Evolutionary conservation across 2,888 invertebrate species (phyloP), one percentile per base, ranked within the genome.

Genomic region (Aricia artaxerxes): DNA sequence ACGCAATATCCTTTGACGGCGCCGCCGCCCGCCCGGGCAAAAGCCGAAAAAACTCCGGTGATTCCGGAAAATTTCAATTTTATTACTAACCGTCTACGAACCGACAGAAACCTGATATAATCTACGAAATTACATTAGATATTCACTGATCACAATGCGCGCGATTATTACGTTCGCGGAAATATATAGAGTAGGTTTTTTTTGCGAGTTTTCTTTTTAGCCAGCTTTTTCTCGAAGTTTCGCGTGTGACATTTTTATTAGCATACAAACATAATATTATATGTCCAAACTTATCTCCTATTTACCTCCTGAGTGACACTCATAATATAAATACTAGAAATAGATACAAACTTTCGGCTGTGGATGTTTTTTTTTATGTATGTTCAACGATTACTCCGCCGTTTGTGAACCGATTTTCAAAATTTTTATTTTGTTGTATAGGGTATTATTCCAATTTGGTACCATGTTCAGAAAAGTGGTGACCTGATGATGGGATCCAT

Each of bases 1-100:
- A 92, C 90, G 91, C 91, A 93, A 93, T 92, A 93, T 92, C 90
- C 91, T 90, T 89, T 90, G 88, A 82, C 85, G 87, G 88, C 89
- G 38, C 69, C 64, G 64, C 31, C 61, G 2, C 31, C 64, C 31
- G 88, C 86, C 85, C 88, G 88, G 89, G 91, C 90, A 92, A 92
- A 92, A 93, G 92, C 88, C 88, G 89, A 89, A 90, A 89, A 89
- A 90, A 92, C 86, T 86, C 84, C 85, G 84, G 86, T 87, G 86
- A 85, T 86, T 87, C 85, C 85, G 86, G 86, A 88, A 88, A 91
- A 92, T 91, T 92, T 89, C 90, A 91, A 92, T 94, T 93, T 92
- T 86, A 91, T 92, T 91, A 91, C 86, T 85, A 83, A 81, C 83
- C 81, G 82, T 82, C 80, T 82, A 82, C 81, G 80, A 82, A 81